Base-by-base conservation (phyloP, 1,140 invertebrate species). In the Chrysoperla carnea region DNA sequence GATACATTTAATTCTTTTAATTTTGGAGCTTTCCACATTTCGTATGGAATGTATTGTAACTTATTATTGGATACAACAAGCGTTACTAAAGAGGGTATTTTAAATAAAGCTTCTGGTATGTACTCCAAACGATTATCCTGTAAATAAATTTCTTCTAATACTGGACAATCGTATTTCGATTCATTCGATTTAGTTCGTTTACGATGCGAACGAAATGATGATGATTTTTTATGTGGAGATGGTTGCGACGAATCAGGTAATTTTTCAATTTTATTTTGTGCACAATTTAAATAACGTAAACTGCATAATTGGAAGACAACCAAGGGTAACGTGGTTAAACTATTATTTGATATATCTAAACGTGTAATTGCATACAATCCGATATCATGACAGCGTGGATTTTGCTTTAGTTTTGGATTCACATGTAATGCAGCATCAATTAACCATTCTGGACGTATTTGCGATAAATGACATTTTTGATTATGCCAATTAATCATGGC, bases 401-500 rank as follows among this genome's bases (percentile, higher is more conserved):
- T 81, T 27, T 77, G 59, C 51, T 73, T 72, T n/a, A 95, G 58
- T 52, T 82, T 84, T 15, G 79, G 78, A 61, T 94, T 94, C 0
- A 91, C 74, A 45, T 81, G 75, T 17, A 91, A 57, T 4, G 86
- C 82, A 1, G 89, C 87, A 47, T 81, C 79, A 8, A 76, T 71
- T 7, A 98, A 57, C 89, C 91, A 97, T 40, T 86, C 77, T 28
- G 82, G 71, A 29, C 72, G 67, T 15, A 86, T 74, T 57, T 77
- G 64, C 50, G 69, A 64, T 29, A 84, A 57, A 47, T 75, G 70
- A 57, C 78, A 78, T 40, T 77, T 73, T 49, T 89, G 78, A 50
- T 83, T 76, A 49, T 96, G 84, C 94, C 94, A 98, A 61, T 93
- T 89, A 4, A 98, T 75, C 73, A 92, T 91, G 0, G 92, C 89